Conservation (phyloP, 2,113 vertebrate species). For the Psilopogon haemacephalus region DNA sequence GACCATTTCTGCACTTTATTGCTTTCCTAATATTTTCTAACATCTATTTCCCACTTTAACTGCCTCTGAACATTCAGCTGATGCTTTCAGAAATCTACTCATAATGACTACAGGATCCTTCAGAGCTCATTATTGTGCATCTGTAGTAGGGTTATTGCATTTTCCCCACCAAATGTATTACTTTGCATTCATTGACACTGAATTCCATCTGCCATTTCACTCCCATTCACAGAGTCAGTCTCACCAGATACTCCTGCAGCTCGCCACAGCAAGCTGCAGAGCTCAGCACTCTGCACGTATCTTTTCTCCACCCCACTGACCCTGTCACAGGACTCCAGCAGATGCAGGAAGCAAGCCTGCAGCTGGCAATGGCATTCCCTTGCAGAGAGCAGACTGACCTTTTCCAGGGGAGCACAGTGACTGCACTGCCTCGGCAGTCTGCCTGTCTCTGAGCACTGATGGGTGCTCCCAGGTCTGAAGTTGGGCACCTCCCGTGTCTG, state of each 20-base stretch:
- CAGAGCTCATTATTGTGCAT: not conserved
- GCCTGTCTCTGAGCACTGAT: not conserved
- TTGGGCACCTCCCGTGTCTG: not conserved
- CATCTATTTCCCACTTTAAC: conserved; percentile 29
- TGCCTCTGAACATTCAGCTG: conserved; percentile 1
- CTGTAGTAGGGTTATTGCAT: not conserved
- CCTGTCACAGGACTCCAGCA: not conserved
- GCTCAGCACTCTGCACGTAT: not conserved
- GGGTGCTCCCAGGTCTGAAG: not conserved
- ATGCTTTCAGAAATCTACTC: conserved; percentile 35
- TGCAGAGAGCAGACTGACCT: not conserved
- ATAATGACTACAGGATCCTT: conserved; percentile 19
- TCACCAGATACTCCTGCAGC: not conserved
- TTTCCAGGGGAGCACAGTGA: not conserved
- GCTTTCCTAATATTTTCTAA: conserved; percentile 19
- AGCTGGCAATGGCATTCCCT: not conserved
- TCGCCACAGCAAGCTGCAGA: not conserved
- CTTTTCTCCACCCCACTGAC: not conserved
- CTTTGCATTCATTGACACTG: conserved; percentile 25
- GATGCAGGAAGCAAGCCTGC: not conserved
- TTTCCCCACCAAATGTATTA: not conserved
- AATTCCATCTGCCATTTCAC: conserved; percentile 23
- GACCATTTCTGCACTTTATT: conserved; percentile 17
- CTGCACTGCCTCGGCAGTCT: not conserved
- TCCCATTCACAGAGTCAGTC: conserved; percentile 12